These are phyloP conservation scores for Herminia tarsipennalis DNA, from an alignment of 2,888 invertebrate genomes.

Conservation along the genomic window DNA sequence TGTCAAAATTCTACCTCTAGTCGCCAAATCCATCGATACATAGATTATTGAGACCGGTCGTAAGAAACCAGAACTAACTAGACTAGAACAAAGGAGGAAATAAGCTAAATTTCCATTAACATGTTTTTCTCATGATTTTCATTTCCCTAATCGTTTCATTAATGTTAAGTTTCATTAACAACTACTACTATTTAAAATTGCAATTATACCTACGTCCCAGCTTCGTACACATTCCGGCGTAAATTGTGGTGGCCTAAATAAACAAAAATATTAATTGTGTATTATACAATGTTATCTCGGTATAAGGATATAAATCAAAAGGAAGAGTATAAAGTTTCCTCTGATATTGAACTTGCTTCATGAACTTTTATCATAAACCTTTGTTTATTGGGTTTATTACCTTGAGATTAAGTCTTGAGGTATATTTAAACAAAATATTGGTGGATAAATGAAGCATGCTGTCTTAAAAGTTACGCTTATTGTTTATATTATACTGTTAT, in stretches of 20 bases:
- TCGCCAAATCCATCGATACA: no score
- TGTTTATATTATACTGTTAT: no score
- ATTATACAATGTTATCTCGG: constrained; percentile 47
- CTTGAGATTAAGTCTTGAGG: constrained; percentile 37
- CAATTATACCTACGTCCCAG: constrained; percentile 38
- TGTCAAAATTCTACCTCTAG: no score
- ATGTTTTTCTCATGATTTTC: no score
- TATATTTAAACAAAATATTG: constrained; percentile 31
- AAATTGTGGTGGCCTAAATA: constrained; percentile 68
- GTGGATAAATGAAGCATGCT: constrained; percentile 1
- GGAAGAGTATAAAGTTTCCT: constrained; percentile 25
- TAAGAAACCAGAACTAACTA: no score
- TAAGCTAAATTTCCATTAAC: no score
- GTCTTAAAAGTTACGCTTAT: no score
- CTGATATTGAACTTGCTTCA: constrained; percentile 39
- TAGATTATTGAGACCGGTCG: no score
- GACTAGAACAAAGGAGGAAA: no score
- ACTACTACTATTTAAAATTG: constrained; percentile 39
- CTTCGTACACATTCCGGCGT: constrained; percentile 19
- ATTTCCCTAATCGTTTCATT: no score
- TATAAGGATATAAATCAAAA: constrained; percentile 24
- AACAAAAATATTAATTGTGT: constrained; percentile 76
- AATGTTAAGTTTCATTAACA: constrained; percentile 30
- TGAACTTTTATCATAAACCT: constrained; percentile 46
- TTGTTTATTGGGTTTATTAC: constrained; percentile 44